Evolutionary conservation across 2,888 invertebrate genomes (phyloP), one percentile per base, ranked within the genome.

Genomic region (Harpagoxenus sublaevis): DNA sequence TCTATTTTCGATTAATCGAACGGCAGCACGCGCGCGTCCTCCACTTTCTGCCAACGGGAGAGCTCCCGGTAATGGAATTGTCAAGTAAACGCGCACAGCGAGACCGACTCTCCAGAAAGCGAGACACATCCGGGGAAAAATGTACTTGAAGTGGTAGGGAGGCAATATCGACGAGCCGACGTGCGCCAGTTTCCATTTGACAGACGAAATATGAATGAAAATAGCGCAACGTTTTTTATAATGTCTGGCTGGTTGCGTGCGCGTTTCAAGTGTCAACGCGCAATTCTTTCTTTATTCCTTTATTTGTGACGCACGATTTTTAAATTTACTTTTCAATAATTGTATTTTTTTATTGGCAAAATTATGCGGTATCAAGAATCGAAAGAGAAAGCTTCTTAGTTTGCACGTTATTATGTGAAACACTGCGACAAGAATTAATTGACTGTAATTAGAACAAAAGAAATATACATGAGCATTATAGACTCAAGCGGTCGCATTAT

Each of bases 41-140:
- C 63, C 70, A 51, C 68, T 78, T 70, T 62, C 70, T 51, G 70
- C 68, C 70, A 68, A 55, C 70, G 55, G 48, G 77, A 85, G 66
- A 75, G 57, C 77, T 62, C 73, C 70, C 70, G 70, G 85, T 87
- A 87, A 87, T 87, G 85, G 85, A 87, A 83, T 85, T 87, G 87
- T 87, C 87, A 86, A 87, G 75, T 77, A 83, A 83, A 53, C 83
- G 70, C 57, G 82, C 75, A 51, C 83, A 53, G 57, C 55, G 78
- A 77, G 83, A 55, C 71, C 60, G 71, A 28, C 28, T 81, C 71
- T 81, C 79, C 71, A 71, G 60, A 71, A 81, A 81, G 79, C 79
- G 71, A 81, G 71, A 81, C 79, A 81, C 48, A 81, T 81, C 71
- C 79, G 79, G 71, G 57, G 35, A 71, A 79, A 79, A 79, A 57